A percentile compares a stretch with the other conserved stretches of the same genome.
Conservation (phyloP, 2,113 vertebrate species). For the Ammospiza caudacuta region DNA sequence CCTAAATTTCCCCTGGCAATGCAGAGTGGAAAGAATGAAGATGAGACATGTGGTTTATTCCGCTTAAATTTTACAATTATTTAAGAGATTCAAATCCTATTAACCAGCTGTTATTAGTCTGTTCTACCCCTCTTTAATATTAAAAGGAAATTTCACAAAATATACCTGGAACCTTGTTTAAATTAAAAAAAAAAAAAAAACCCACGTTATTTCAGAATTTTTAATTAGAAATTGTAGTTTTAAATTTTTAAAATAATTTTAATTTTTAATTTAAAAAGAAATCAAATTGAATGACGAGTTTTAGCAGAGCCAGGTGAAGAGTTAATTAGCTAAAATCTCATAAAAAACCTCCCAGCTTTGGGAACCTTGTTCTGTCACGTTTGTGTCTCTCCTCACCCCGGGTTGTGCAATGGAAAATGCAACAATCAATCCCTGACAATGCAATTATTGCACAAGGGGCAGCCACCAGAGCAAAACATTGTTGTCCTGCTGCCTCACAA, state of each 20-base stretch:
- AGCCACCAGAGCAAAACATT: neutral
- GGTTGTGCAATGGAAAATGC: slow-evolving; percentile 39
- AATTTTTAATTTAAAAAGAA: no score
- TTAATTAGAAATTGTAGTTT: no score
- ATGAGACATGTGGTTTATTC: neutral
- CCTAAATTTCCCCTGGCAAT: no score
- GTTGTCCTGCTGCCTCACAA: no score
- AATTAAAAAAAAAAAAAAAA: no score
- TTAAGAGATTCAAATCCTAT: neutral
- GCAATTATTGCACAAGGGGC: slow-evolving; percentile 38
- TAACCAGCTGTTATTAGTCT: neutral
- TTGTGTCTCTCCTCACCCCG: neutral
- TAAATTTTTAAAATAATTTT: no score
- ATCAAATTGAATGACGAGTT: no score
- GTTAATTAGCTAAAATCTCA: neutral
- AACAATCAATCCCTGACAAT: slow-evolving; percentile 35
- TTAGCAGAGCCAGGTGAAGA: no score
- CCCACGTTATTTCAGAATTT: no score
- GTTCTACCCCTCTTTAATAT: neutral
- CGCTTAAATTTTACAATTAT: neutral
- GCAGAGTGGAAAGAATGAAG: no score
- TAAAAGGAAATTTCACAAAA: neutral
- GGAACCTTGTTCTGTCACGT: neutral
- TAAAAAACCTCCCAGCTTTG: neutral
- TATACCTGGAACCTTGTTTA: neutral